Percentiles rank a stretch among this genome's conserved stretches.
These are phyloP conservation scores for Lycia hirtaria DNA, from an alignment of 2,888 invertebrate genomes.

Conservation along the genomic window DNA sequence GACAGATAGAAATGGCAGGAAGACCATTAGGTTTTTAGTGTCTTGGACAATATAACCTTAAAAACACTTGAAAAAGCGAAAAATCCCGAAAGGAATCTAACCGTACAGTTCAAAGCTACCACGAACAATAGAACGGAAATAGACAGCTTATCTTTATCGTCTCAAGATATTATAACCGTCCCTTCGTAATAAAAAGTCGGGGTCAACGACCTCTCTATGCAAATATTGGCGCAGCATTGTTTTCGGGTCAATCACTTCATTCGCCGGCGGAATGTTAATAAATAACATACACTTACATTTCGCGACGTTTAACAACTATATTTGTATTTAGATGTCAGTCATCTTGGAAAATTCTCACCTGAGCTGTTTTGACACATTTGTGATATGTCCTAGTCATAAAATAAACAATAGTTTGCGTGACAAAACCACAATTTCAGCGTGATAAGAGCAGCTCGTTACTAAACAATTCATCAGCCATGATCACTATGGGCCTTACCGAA, in stretches of 20 bases:
- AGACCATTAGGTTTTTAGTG: too few species aligned
- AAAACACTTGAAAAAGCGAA: too few species aligned
- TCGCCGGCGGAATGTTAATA: constrained; percentile 52
- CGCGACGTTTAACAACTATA: constrained; percentile 7
- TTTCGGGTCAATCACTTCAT: constrained; percentile 61
- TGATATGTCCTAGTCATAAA: neutral
- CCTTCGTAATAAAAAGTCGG: constrained; percentile 14
- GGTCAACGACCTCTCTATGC: constrained; percentile 48
- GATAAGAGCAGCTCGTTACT: too few species aligned
- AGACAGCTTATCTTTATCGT: neutral
- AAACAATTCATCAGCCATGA: too few species aligned
- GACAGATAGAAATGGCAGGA: too few species aligned
- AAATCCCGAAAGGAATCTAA: too few species aligned
- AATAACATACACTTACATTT: constrained; percentile 26
- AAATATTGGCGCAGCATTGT: constrained; percentile 57
- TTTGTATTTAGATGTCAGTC: neutral
- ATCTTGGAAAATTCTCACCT: constrained; percentile 5
- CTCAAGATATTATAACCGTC: neutral
- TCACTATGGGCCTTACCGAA: too few species aligned
- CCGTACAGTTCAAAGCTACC: neutral
- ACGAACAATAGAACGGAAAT: neutral
- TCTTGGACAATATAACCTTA: too few species aligned
- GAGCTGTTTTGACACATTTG: neutral
- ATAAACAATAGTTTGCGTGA: too few species aligned
- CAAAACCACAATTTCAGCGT: neutral